Conservation (phyloP, 2,888 invertebrate genomes). For the Cosmia pyralina region DNA sequence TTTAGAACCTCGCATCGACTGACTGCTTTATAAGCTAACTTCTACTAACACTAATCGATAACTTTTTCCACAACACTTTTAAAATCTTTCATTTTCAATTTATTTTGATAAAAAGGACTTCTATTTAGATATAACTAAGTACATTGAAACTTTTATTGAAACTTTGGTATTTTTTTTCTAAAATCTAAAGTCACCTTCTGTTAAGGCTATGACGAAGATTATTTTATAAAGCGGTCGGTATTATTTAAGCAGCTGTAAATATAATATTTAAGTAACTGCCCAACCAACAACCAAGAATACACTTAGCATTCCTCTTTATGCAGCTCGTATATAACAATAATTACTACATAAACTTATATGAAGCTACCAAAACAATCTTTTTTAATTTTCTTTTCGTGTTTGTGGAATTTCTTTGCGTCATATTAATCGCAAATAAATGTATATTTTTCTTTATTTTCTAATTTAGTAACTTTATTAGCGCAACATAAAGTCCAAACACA, state of each 20-base stretch:
- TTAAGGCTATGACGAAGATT: not conserved
- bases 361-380: not conserved
- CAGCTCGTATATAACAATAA: not conserved
- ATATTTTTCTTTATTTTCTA: no score
- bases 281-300: not conserved
- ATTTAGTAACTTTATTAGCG: slow-evolving; percentile 9
- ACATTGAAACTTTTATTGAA: not conserved
- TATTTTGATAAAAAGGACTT: not conserved
- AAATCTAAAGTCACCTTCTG: not conserved
- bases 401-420: no score
- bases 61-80: not conserved
- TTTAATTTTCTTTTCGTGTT: no score
- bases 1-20: slow-evolving; percentile 27
- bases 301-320: slow-evolving; percentile 1
- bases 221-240: slow-evolving; percentile 42
- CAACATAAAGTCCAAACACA: slow-evolving; percentile 12
- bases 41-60: slow-evolving; percentile 11
- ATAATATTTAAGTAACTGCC: slow-evolving; percentile 3
- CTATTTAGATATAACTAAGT: not conserved
- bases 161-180: not conserved
- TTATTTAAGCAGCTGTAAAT: not conserved
- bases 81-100: not conserved
- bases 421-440: no score
- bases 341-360: not conserved
- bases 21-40: slow-evolving; percentile 41